Evolutionary conservation across 2,888 invertebrate genomes (phyloP), one percentile per base, ranked within the genome.

Genomic region (Selenia dentaria): DNA sequence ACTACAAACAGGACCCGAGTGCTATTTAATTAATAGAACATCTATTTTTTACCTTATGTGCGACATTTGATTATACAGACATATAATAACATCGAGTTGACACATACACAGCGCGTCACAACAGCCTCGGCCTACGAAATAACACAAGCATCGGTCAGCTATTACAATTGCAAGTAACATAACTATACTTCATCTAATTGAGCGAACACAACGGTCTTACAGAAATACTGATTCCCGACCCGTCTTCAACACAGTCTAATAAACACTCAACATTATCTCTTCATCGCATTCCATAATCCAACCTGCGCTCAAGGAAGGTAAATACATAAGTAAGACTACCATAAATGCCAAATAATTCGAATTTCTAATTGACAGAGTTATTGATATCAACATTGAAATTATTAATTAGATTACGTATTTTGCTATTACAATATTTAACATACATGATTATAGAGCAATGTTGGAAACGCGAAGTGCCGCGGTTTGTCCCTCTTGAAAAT

Each of bases 121-220:
- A 81, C 81, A 83, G 79, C 76, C 84, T 78, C 83, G 76, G 67
- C 64, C 55, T 28, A 32, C n/a, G 29, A 40, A 38, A 38, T 6
- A 41, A 43, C 33, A 46, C 13, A 22, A 22, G 13, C 22, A 39
- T 12, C 16, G 31, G n/a, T 25, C 10, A 14, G 14, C 27, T 35
- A 11, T 6, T 9, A 31, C 20, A 24, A 12, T 40, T 32, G 40
- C 22, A 27, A 46, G 32, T 14, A 40, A 44, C 12, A 40, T 31
- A 46, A 29, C 28, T 39, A 33, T 34, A 37, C 2, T 10, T 10
- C 42, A 26, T 40, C 18, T 37, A 42, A 33, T 51, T 42, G 50
- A 53, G 53, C 42, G 33, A 48, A 31, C 18, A 27, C 16, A 33
- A 14, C 20, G 29, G 25, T 13, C 11, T 36, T 2, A 11, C 1